A percentile compares a stretch with the other conserved stretches of the same genome.
These are phyloP conservation scores for Folsomia candida DNA, from an alignment of 2,888 invertebrate genomes.

Conservation along the genomic window DNA sequence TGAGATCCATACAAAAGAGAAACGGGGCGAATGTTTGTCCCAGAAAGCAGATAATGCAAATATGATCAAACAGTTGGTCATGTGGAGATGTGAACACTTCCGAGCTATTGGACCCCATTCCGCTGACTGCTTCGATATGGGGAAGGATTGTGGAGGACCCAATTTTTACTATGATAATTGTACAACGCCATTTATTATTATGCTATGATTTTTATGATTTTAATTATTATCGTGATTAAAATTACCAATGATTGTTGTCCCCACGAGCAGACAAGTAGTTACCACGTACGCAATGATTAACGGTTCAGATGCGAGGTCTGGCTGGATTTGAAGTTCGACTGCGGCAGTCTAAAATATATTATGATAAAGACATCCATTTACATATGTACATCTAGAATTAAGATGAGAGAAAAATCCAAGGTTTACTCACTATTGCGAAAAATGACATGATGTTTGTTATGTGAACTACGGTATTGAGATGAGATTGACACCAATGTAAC, in stretches of 20 bases:
- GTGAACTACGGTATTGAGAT: background rate
- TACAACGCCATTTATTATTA: no score
- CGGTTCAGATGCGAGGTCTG: slow-evolving; percentile 13
- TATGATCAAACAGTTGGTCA: slow-evolving; percentile 32
- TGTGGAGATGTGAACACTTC: slow-evolving; percentile 31
- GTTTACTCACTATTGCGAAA: slow-evolving; percentile 8
- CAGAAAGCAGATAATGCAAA: slow-evolving; percentile 28
- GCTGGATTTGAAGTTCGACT: slow-evolving; percentile 31
- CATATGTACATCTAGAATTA: background rate
- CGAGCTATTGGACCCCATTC: slow-evolving; percentile 3
- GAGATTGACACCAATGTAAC: slow-evolving; percentile 10
- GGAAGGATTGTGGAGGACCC: slow-evolving; percentile 30
- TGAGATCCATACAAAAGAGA: slow-evolving; percentile 38
- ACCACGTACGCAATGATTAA: slow-evolving; percentile 30
- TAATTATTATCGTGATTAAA: no score
- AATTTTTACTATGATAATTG: slow-evolving; percentile 27
- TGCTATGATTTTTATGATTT: no score
- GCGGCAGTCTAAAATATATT: slow-evolving; percentile 28
- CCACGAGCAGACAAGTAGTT: slow-evolving; percentile 31
- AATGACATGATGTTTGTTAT: slow-evolving; percentile 10
- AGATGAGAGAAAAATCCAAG: background rate
- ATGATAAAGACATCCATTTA: background rate
- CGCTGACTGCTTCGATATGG: slow-evolving; percentile 28
- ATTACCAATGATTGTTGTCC: slow-evolving; percentile 27
- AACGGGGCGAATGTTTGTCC: slow-evolving; percentile 29